Percentiles rank a stretch among this genome's conserved stretches.
Conservation (phyloP, 2,113 vertebrate genomes). For the Tylochromis polylepis region DNA sequence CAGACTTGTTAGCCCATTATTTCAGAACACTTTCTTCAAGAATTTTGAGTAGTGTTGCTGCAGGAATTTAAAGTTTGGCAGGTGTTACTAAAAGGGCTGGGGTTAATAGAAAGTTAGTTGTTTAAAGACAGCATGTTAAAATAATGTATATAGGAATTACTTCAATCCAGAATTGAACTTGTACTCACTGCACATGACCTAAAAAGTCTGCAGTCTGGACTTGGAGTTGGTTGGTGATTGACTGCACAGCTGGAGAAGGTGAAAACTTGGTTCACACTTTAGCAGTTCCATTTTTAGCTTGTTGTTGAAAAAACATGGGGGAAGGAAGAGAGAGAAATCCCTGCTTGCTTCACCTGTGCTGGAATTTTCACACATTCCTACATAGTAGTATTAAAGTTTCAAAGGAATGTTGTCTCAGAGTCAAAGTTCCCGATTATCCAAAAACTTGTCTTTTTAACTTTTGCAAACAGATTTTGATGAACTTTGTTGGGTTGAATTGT, state of each 20-base stretch:
- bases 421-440: background rate
- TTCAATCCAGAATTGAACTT: background rate
- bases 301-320: background rate
- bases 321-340: background rate
- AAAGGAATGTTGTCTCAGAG: background rate
- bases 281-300: slow-evolving; percentile 45
- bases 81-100: background rate
- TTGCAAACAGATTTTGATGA: background rate
- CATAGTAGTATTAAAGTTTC: background rate
- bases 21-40: background rate
- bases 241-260: slow-evolving; percentile 41
- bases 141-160: background rate
- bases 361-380: background rate
- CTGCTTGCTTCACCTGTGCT: background rate
- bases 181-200: background rate
- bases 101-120: background rate
- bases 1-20: background rate
- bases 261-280: slow-evolving; percentile 39
- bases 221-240: slow-evolving; percentile 11
- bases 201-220: background rate
- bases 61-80: background rate
- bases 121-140: background rate
- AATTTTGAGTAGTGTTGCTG: background rate
- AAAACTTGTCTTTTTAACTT: background rate
- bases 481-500: background rate